A percentile compares a stretch with the other conserved stretches of the same genome.
Evolutionary conservation across 2,797 vertebrate species (phyloP).

Genomic region (Platalea minor): DNA sequence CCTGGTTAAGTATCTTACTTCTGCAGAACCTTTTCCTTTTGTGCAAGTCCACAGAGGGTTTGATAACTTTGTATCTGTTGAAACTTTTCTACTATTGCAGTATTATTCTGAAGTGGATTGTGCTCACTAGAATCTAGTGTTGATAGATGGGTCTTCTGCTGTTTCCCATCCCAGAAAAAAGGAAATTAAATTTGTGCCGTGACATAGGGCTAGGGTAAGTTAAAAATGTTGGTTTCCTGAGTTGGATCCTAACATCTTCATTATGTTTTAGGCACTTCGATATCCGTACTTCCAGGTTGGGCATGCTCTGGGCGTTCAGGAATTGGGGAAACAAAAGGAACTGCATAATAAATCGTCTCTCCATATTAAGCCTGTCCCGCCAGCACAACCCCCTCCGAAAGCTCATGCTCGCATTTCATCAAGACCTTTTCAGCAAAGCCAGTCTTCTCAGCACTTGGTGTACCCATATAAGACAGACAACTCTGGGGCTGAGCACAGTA

Average conservation of each 20-base stretch:
- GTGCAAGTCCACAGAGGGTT: background rate
- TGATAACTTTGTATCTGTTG: background rate
- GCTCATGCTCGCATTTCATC: constrained; percentile 77
- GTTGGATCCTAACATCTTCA: background rate
- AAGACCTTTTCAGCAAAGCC: constrained; percentile 81
- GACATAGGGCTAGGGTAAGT: background rate
- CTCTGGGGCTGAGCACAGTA: constrained; percentile 66
- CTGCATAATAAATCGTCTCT: constrained; percentile 69
- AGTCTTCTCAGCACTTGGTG: constrained; percentile 73
- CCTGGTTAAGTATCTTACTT: background rate
- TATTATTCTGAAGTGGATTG: background rate
- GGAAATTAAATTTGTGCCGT: background rate
- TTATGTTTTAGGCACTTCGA: constrained; percentile 84
- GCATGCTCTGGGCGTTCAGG: constrained; percentile 84
- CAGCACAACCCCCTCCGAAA: constrained; percentile 76
- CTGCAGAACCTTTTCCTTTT: background rate
- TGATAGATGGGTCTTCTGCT: background rate
- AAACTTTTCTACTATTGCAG: background rate
- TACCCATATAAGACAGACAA: constrained; percentile 77
- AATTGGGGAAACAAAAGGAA: constrained; percentile 79
- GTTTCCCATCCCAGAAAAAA: background rate
- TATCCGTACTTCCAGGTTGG: constrained; percentile 92
- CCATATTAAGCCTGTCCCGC: constrained; percentile 71
- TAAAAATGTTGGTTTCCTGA: background rate
- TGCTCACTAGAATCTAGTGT: background rate